Evolutionary conservation across 2,888 invertebrate genomes (phyloP), one percentile per base, ranked within the genome.

Genomic region (Cephus spinipes): DNA sequence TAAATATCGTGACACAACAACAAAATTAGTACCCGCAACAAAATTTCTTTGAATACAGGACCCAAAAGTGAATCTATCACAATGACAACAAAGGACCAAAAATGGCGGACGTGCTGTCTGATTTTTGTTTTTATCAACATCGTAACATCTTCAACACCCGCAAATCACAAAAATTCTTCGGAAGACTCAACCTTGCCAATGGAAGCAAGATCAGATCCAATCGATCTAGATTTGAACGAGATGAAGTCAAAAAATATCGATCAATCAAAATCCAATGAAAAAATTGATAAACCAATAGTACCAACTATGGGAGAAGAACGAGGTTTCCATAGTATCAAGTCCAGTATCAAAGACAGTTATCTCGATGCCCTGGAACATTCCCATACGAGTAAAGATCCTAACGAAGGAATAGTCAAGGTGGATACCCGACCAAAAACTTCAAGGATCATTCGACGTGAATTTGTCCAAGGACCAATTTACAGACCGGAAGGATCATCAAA

Each of bases 311-410:
- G 73, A 36, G 73, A 83, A 75, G 73, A 76, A 75, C 69, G 75
- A 76, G 30, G 40, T 68, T 34, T 23, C 11, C 55, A 69, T 15
- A 32, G 40, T 74, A 33, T 74, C 34, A 75, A 76, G 15, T 23
- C 83, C 11, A 36, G 83, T n/a, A 84, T 78, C 12, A 76, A 80
- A 34, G 95, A 95, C 88, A 94, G 94, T 3, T 95, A 95, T 85
- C 89, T 95, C 83, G 94, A 95, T 71, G 95, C 95, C 3, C 93
- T 95, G 84, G 93, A 93, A 11, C 93, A 94, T 84, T 94, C 94
- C 86, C 88, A 92, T 89, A 87, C 93, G 90, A 90, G 93, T 91
- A 83, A 93, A 91, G 88, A 88, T 76, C 81, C 83, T 4, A 83
- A 85, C 4, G 86, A 88, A 68, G 86, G 83, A 0, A 36, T 88